These are phyloP conservation scores for Gadopsis marmoratus DNA, from an alignment of 2,797 vertebrate genomes.

Conservation along the genomic window DNA sequence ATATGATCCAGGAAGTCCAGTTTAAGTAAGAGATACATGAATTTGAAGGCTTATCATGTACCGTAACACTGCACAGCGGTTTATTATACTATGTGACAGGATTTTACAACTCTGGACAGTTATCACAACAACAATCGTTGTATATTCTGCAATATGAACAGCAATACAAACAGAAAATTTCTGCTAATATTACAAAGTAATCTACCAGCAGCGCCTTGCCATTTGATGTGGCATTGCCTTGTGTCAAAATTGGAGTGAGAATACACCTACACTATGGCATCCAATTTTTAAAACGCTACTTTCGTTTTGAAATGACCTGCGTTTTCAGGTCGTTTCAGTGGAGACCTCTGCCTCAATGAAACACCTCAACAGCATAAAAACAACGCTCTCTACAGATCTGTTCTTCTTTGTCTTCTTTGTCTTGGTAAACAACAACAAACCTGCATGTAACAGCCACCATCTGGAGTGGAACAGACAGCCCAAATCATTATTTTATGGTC, in stretches of 20 bases:
- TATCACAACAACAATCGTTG: background rate
- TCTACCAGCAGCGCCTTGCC: background rate
- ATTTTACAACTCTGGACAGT: constrained; percentile 5
- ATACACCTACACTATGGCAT: background rate
- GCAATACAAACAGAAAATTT: background rate
- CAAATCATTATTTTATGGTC: background rate
- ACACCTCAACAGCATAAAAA: constrained; percentile 9
- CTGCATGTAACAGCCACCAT: background rate
- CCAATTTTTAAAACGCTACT: background rate
- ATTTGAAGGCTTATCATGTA: constrained; percentile 1
- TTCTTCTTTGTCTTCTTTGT: background rate
- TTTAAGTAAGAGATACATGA: background rate
- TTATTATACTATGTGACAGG: background rate
- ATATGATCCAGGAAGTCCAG: constrained; percentile 9
- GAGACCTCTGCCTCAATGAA: constrained; percentile 3
- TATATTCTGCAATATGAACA: background rate
- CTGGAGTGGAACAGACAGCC: background rate
- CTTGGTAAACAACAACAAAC: background rate
- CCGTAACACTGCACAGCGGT: background rate
- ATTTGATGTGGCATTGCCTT: background rate
- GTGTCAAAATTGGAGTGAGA: background rate
- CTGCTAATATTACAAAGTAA: background rate
- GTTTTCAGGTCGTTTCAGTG: background rate
- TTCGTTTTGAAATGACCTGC: background rate
- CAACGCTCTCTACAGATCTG: background rate